Evolutionary conservation across 2,113 vertebrate genomes (phyloP).

Genomic region (Nesoenas mayeri): DNA sequence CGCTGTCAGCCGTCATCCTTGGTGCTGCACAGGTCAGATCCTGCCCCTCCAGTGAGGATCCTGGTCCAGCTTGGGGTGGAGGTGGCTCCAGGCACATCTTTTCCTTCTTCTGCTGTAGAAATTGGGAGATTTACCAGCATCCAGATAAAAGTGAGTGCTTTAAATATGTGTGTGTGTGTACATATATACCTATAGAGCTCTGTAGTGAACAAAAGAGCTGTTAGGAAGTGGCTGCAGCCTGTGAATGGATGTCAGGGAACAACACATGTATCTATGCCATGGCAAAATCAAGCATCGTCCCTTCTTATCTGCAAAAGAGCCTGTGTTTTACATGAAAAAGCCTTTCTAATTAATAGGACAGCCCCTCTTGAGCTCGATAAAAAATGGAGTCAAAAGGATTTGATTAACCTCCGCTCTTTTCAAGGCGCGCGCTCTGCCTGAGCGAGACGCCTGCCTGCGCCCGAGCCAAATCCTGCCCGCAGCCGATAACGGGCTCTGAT

Average conservation of each 20-base stretch:
- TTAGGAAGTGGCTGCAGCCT: slow-evolving; percentile 14
- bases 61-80: background rate
- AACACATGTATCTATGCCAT: background rate
- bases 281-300: background rate
- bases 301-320: slow-evolving; percentile 38
- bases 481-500: background rate
- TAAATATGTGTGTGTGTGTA: fast-evolving
- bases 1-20: slow-evolving; percentile 47
- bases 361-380: slow-evolving; percentile 41
- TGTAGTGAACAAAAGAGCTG: slow-evolving; percentile 5
- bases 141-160: background rate
- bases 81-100: background rate
- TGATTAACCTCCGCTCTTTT: slow-evolving; percentile 17
- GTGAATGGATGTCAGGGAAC: slow-evolving; percentile 10
- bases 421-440: background rate
- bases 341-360: slow-evolving; percentile 56
- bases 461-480: background rate
- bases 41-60: background rate
- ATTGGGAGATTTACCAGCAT: background rate
- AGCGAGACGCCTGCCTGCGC: background rate
- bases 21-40: background rate
- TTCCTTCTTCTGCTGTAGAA: background rate
- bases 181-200: background rate
- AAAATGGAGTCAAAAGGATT: slow-evolving; percentile 50
- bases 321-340: slow-evolving; percentile 57